phyloP scores from a whole-genome alignment of 2,113 vertebrate species.

The Prunella fulvescens region DNA sequence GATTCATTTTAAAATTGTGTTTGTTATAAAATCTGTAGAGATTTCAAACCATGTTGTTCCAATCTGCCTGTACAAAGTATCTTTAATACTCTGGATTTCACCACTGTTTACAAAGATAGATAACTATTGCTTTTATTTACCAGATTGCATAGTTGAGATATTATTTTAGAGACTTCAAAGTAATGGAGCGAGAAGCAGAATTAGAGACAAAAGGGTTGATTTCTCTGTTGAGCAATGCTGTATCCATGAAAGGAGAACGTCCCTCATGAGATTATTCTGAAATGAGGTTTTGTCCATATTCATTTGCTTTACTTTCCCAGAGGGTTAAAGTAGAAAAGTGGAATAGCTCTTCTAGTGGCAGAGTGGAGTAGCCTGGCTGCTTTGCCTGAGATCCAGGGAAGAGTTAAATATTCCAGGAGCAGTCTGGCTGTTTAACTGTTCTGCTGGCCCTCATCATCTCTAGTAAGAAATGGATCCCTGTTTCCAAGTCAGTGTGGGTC shows the following conservation, averaged over 20 bases:
- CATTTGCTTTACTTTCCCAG: slow-evolving; percentile 18
- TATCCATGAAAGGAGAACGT: not conserved
- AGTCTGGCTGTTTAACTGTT: not conserved
- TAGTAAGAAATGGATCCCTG: not conserved
- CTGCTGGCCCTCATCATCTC: not conserved
- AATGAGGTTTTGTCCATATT: slow-evolving; percentile 37
- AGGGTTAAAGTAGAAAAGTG: not conserved
- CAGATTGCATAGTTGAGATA: not conserved
- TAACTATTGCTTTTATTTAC: not conserved
- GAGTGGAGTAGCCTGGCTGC: not conserved
- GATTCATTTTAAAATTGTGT: not conserved
- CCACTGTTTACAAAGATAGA: not conserved
- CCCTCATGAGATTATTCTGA: not conserved
- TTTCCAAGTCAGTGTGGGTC: not conserved
- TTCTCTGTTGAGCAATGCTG: slow-evolving; percentile 21
- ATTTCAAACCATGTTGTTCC: not conserved
- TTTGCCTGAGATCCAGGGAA: not conserved
- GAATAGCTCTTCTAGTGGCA: not conserved
- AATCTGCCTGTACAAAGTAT: not conserved
- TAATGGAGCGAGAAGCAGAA: not conserved
- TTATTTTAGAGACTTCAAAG: slow-evolving; percentile 12
- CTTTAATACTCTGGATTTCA: not conserved
- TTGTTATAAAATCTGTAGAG: not conserved
- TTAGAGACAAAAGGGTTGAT: not conserved
- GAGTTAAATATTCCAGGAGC: not conserved